Conservation (phyloP, 2,797 vertebrate species). For the Sarcophilus harrisii region DNA sequence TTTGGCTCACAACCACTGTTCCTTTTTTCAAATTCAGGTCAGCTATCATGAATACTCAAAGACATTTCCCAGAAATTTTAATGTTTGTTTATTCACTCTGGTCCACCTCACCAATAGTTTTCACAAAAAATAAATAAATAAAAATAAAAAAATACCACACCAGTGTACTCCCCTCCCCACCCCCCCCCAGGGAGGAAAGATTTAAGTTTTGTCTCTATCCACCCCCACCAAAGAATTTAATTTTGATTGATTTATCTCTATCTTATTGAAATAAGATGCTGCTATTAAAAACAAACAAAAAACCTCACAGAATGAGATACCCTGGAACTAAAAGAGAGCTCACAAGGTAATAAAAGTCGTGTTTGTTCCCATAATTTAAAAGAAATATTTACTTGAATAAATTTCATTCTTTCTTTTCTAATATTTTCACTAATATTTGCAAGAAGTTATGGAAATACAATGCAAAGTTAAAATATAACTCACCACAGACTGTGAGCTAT, state of each 20-base stretch:
- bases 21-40: conserved; percentile 60
- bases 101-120: conserved; percentile 44
- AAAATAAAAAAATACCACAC: not conserved
- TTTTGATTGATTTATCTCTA: conserved; percentile 44
- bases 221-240: not conserved
- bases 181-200: not conserved
- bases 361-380: conserved; percentile 3
- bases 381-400: not conserved
- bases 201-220: conserved; percentile 3
- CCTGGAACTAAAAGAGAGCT: not conserved
- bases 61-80: conserved; percentile 64
- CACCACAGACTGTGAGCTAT: not conserved
- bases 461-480: not conserved
- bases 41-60: conserved; percentile 48
- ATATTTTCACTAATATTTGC: conserved; percentile 5
- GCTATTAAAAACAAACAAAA: not conserved
- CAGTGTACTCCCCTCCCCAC: too few species aligned
- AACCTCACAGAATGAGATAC: conserved; percentile 38
- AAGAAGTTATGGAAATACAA: not conserved
- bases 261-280: not conserved
- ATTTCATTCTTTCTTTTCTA: not conserved
- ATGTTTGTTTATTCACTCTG: conserved; percentile 20
- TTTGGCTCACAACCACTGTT: conserved; percentile 49
- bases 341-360: not conserved
- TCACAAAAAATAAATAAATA: not conserved